These are phyloP conservation scores for Sarotherodon lohbergeri DNA, from an alignment of 2,113 vertebrate genomes.

Conservation along the genomic window DNA sequence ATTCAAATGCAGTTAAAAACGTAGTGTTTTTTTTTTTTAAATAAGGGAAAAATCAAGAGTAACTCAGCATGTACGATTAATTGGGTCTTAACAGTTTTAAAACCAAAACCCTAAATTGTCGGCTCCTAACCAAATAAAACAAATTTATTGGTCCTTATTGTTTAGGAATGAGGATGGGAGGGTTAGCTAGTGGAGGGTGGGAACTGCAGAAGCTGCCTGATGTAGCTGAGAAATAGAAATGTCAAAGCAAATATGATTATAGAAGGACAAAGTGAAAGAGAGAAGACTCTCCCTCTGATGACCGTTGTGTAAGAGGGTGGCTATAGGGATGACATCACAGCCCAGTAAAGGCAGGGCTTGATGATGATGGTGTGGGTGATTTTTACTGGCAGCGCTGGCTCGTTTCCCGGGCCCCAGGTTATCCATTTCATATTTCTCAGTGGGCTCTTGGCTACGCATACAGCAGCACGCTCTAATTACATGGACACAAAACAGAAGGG, in stretches of 20 bases:
- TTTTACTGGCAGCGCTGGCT: constrained; percentile 31
- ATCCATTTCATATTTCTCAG: constrained; percentile 36
- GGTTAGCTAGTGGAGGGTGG: background rate
- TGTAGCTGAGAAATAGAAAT: background rate
- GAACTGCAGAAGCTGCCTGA: background rate
- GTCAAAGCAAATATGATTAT: background rate
- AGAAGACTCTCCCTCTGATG: background rate
- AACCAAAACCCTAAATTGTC: background rate
- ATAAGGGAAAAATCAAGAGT: background rate
- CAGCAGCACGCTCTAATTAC: background rate
- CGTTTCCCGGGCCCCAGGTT: background rate
- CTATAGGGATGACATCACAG: constrained; percentile 21
- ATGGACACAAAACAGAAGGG: background rate
- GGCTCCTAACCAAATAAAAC: rapidly evolving
- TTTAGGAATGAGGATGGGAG: background rate
- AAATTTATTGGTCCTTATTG: background rate
- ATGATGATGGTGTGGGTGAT: background rate
- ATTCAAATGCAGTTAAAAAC: background rate
- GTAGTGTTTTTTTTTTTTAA: background rate
- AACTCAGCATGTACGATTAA: rapidly evolving
- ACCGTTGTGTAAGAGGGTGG: background rate
- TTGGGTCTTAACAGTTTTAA: rapidly evolving
- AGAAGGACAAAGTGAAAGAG: background rate
- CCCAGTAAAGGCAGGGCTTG: background rate
- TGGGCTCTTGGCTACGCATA: background rate